Evolutionary conservation across 2,888 invertebrate species (phyloP).

Genomic region (Cantharis rustica): DNA sequence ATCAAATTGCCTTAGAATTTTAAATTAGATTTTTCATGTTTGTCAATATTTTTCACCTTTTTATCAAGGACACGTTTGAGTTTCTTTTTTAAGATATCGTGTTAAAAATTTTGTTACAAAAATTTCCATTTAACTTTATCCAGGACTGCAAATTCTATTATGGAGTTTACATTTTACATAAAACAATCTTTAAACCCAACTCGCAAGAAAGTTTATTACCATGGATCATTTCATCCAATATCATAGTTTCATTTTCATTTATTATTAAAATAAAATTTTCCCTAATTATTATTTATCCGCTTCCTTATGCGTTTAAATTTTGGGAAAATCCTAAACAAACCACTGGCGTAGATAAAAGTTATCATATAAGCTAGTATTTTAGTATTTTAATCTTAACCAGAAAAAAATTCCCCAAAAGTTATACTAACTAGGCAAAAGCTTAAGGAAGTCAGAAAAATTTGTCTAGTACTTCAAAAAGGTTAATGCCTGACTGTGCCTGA

Average conservation of each 20-base stretch:
- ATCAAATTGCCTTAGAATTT: background rate
- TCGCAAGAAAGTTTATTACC: background rate
- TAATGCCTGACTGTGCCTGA: no score
- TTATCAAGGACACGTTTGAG: background rate
- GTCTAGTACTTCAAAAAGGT: no score
- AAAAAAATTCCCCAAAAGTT: no score
- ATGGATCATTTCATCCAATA: background rate
- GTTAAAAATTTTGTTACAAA: background rate
- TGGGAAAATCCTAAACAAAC: no score
- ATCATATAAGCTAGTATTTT: no score
- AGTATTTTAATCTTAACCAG: no score
- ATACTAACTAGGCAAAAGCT: no score
- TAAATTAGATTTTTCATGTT: background rate
- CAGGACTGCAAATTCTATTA: background rate
- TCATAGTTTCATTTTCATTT: background rate
- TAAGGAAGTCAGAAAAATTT: no score
- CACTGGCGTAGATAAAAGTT: no score
- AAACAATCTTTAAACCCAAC: background rate
- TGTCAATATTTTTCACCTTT: background rate
- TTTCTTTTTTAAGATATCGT: background rate
- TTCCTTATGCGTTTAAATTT: background rate
- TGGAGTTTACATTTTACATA: background rate
- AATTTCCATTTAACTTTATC: background rate
- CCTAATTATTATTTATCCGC: background rate
- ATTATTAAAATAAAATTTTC: background rate